Base-by-base conservation (phyloP, 2,797 vertebrate genomes). In the Mormyrops attenuatus region DNA sequence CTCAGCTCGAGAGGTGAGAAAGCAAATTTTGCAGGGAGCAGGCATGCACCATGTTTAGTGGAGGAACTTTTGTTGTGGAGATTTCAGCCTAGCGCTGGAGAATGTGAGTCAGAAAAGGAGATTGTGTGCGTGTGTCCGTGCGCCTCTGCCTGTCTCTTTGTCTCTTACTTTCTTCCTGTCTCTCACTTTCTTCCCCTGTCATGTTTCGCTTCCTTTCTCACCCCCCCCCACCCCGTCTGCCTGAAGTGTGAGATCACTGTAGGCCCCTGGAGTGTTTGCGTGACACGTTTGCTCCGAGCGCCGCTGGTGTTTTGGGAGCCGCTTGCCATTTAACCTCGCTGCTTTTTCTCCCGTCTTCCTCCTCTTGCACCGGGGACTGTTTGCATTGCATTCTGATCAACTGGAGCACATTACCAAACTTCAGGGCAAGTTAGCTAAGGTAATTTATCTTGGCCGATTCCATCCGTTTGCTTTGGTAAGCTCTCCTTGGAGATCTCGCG, bases 181-280 rank as follows among this genome's bases (percentile, higher is more conserved):
- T 57, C 89, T 26, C 47, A 17, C 82, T 52, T 52, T 52, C 82
- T 52, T 52, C 49, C 49, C 15, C 84, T 85, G 49, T 30, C 50
- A 30, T 85, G n/a, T 57, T 26, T 38, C 17, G 50, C 22, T 53
- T 57, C 17, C n/a, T 17, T 57, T 38, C 34, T 8, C 41, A 0
- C 77, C 34, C 41, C n/a, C n/a, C 11, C 8, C 50, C 15, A 0
- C 53, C 55, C 55, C 55, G 0, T 47, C 82, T 57, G 82, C 82
- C 82, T 50, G 89, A 84, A 11, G 88, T 90, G 90, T 91, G 90
- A 90, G 91, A 90, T 93, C 82, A 11, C 30, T 91, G 84, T 84
- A 22, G 85, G 63, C 38, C 49, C 15, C 38, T 53, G 77, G 50
- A 73, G 50, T 60, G 85, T 90, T 87, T 90, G 77, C 63, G 63